Conservation (phyloP, 64 coral and sea anemone species). For the Montipora sp. region DNA sequence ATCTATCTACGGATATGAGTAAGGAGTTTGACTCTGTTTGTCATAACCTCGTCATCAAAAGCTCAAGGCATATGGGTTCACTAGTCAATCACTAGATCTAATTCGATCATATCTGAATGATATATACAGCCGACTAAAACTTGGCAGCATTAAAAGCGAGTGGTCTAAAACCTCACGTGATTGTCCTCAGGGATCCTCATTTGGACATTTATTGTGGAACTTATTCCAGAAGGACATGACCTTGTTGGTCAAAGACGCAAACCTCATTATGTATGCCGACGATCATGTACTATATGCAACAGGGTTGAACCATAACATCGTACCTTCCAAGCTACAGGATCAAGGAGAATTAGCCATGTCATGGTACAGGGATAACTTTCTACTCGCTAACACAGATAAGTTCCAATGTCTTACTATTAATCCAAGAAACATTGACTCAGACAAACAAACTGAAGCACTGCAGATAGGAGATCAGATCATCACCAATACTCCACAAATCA, state of each 20-base stretch:
- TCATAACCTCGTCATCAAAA: slow-evolving; percentile 9
- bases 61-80: slow-evolving; percentile 44
- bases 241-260: not conserved
- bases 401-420: no score
- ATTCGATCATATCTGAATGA: slow-evolving; percentile 17
- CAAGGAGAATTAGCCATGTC: no score
- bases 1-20: slow-evolving; percentile 7
- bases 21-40: slow-evolving; percentile 20
- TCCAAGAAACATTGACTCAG: no score
- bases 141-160: slow-evolving; percentile 11
- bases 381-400: no score
- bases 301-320: not conserved
- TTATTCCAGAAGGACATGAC: slow-evolving; percentile 20
- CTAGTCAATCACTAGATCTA: slow-evolving; percentile 23
- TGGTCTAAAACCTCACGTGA: slow-evolving; percentile 19
- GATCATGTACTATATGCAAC: slow-evolving; percentile 40
- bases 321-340: not conserved
- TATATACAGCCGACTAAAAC: slow-evolving; percentile 1
- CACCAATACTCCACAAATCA: no score
- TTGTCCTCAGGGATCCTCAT: slow-evolving; percentile 36
- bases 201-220: not conserved
- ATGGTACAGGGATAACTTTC: no score
- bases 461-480: no score
- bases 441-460: no score
- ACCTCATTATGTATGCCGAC: not conserved